Evolutionary conservation across 2,113 vertebrate genomes (phyloP).

Genomic region (Corythaeola cristata): DNA sequence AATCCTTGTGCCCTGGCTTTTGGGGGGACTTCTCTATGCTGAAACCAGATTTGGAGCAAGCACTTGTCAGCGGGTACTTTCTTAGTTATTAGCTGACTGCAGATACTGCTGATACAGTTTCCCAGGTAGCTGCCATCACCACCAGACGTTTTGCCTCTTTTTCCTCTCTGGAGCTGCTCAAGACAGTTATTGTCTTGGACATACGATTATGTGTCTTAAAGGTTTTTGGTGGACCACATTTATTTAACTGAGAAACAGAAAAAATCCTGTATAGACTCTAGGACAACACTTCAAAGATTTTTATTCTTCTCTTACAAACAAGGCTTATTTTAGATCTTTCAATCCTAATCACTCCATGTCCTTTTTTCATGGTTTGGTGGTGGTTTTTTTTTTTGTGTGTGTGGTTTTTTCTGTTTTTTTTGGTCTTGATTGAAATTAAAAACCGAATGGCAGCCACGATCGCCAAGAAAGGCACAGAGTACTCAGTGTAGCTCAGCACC

Average conservation of each 20-base stretch:
- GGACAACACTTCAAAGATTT: background rate
- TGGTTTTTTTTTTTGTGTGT: too few relatives aligned
- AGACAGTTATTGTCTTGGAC: background rate
- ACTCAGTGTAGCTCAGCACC: background rate
- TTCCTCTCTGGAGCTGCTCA: background rate
- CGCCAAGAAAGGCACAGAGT: background rate
- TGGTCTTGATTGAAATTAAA: background rate
- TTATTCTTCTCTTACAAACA: background rate
- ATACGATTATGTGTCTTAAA: background rate
- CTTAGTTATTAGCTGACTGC: background rate
- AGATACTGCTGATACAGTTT: background rate
- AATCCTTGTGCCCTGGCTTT: background rate
- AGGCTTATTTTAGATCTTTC: background rate
- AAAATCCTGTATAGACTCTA: background rate
- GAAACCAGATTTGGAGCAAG: background rate
- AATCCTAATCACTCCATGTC: background rate
- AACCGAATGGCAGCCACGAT: background rate
- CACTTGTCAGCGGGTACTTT: background rate
- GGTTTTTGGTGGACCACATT: background rate
- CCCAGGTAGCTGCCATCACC: background rate
- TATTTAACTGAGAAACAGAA: background rate
- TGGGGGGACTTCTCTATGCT: background rate
- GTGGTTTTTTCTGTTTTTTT: background rate
- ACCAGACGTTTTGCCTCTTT: background rate
- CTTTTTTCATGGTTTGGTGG: background rate